phyloP scores from a whole-genome alignment of 1,140 invertebrate species.

The Drosophila nikananu region DNA sequence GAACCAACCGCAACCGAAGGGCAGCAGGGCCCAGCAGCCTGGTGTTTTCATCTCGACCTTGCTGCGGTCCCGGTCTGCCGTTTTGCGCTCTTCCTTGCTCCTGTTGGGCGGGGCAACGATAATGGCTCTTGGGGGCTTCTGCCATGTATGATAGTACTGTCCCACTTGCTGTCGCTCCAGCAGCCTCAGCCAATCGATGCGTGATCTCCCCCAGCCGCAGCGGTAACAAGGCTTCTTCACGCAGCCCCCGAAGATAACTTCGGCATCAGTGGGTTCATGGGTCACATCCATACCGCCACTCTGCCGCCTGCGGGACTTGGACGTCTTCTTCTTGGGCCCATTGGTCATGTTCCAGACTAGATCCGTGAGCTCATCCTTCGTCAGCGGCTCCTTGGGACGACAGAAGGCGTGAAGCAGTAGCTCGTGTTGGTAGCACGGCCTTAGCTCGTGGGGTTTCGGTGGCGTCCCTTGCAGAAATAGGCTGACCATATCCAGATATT shows the following conservation, averaged over 20 bases:
- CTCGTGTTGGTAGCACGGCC: constrained; percentile 18
- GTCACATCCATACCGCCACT: constrained; percentile 24
- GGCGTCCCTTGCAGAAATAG: constrained; percentile 5
- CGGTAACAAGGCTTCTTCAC: neutral
- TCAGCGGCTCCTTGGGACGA: constrained; percentile 9
- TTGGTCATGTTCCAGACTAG: constrained; percentile 23
- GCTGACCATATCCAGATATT: constrained; percentile 27
- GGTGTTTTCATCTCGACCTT: neutral
- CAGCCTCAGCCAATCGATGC: constrained; percentile 58
- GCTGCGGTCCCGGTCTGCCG: no score
- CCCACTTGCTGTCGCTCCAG: constrained; percentile 31
- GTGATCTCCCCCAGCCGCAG: constrained; percentile 51
- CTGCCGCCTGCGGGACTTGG: constrained; percentile 15
- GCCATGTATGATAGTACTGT: neutral
- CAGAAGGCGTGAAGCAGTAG: constrained; percentile 24
- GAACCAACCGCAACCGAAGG: constrained; percentile 17
- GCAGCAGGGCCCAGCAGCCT: constrained; percentile 41
- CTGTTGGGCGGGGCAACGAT: neutral
- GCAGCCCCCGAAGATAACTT: constrained; percentile 46
- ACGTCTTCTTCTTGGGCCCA: neutral
- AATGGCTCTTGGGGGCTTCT: neutral
- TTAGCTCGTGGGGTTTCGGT: neutral
- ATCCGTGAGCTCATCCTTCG: constrained; percentile 18
- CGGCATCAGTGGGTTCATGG: constrained; percentile 42
- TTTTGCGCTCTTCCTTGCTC: neutral